Base-by-base conservation (phyloP, 2,888 invertebrate genomes). In the Notocelia uddmanniana region DNA sequence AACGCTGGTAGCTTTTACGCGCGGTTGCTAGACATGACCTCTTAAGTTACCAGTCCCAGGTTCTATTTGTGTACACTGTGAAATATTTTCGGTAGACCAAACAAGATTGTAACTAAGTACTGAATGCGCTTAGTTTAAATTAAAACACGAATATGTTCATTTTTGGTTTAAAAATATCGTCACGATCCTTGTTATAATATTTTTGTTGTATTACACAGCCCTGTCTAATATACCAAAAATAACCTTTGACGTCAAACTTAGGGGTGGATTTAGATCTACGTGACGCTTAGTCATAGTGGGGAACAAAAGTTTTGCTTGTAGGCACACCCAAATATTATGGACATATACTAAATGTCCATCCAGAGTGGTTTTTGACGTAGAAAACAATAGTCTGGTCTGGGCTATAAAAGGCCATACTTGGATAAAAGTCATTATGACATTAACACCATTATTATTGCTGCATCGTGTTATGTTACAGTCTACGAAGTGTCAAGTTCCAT, bases 241-340 rank as follows among this genome's bases (percentile, higher is more conserved):
- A 73, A 31, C 64, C 45, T 55, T 54, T 69, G 69, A 69, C 73
- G 69, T 73, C 73, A 69, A 57, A 55, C 45, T 23, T 15, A 41
- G 50, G 71, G 67, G 67, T 72, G 60, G 55, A 48, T 57, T 52
- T 54, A 11, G 54, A 37, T 60, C 60, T 59, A 68, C 62, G 62
- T 60, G 54, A 54, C 45, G n/a, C 66, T 31, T 31, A 41, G 48
- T 71, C 59, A 71, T 66, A 66, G 50, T 18, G 23, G 34, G n/a
- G 45, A 37, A n/a, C 26, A 18, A 70, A 37, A 13, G n/a, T n/a
- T 26, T 26, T 66, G 41, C 8, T 18, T 41, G 60, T 67, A 18
- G 60, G 60, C 59, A 50, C 23, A 67, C 31, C 50, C 11, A 68
- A 68, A 70, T 67, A 63, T 73, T 67, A 31, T 45, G 41, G 31